These are phyloP conservation scores for Hozukius guyotensis DNA, from an alignment of 2,797 vertebrate genomes.

Conservation along the genomic window DNA sequence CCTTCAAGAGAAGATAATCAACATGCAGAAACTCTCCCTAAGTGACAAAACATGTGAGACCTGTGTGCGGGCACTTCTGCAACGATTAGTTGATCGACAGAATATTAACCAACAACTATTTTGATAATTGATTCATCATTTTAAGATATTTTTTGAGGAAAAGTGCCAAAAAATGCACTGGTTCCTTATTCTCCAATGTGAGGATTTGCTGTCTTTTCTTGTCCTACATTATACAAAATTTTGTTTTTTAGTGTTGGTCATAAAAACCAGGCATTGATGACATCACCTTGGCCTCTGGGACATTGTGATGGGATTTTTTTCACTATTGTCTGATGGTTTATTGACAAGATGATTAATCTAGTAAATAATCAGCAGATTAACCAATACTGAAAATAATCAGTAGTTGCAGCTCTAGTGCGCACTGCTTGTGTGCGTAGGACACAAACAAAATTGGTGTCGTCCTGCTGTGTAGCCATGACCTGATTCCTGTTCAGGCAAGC, in stretches of 20 bases:
- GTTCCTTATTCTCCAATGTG: not conserved
- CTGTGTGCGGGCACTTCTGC: not conserved
- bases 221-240: not conserved
- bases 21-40: not conserved
- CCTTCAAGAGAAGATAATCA: slow-evolving; percentile 1
- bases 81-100: not conserved
- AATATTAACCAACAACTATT: not conserved
- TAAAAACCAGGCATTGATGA: too few relatives aligned
- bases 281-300: not conserved
- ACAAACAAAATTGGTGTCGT: slow-evolving; percentile 62
- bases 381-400: not conserved
- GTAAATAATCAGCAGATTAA: not conserved
- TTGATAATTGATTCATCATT: not conserved
- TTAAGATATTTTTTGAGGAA: not conserved
- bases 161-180: not conserved
- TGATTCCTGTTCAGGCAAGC: slow-evolving; percentile 79
- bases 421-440: not conserved
- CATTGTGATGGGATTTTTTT: not conserved
- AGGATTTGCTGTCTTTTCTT: not conserved
- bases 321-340: not conserved
- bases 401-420: not conserved
- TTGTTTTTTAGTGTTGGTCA: not conserved
- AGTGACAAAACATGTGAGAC: not conserved
- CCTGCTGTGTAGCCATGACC: slow-evolving; percentile 74
- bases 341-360: not conserved